Conservation (phyloP, 37 sponge, comb jelly and placozoan genomes). For the Agelas oroides region DNA sequence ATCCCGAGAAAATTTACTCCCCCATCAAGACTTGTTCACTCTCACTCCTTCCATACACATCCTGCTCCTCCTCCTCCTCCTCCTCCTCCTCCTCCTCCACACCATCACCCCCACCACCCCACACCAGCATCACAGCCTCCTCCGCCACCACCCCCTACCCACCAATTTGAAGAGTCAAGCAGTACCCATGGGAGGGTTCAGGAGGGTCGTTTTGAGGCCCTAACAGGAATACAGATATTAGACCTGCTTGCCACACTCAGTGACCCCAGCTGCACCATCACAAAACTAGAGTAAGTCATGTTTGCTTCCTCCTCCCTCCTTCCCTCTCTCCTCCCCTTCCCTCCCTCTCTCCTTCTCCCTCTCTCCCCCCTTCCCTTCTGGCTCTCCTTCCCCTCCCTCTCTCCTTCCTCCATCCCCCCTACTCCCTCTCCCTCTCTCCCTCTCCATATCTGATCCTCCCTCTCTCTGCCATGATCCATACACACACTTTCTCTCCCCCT, state of each 20-base stretch:
- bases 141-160: not conserved
- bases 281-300: slow-evolving; percentile 34
- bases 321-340: no score
- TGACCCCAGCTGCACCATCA: slow-evolving; percentile 9
- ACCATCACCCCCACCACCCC: not conserved
- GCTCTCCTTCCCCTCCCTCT: no score
- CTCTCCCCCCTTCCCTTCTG: no score
- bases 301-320: not conserved
- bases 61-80: not conserved
- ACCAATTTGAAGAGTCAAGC: not conserved
- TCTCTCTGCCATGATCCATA: no score
- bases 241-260: not conserved
- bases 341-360: no score
- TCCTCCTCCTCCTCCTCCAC: not conserved
- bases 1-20: not conserved
- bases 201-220: not conserved
- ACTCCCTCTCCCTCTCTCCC: no score
- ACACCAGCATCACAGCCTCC: not conserved
- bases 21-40: not conserved
- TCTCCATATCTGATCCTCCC: not conserved
- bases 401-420: not conserved
- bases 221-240: slow-evolving; percentile 6
- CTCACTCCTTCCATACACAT: not conserved
- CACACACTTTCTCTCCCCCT: not conserved
- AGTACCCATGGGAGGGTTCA: not conserved